These are phyloP conservation scores for Nanorana parkeri DNA, from an alignment of 2,113 vertebrate genomes.

Conservation along the genomic window DNA sequence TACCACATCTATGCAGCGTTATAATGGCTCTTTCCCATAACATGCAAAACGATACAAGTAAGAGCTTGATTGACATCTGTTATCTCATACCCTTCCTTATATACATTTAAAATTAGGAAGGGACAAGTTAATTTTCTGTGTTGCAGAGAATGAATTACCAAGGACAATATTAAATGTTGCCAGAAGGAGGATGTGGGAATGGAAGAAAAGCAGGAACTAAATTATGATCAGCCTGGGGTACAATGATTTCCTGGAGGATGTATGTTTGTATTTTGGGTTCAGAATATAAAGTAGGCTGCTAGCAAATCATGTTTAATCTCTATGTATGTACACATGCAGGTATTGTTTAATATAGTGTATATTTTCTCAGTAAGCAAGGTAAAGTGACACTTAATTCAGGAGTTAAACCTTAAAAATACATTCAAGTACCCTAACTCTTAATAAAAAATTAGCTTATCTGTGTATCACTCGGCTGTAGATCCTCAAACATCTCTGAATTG, in stretches of 20 bases:
- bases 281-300: not conserved
- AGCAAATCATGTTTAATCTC: not conserved
- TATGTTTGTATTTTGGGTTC: not conserved
- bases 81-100: not conserved
- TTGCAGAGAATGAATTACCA: not conserved
- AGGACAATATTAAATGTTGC: slow-evolving; percentile 19
- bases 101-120: not conserved
- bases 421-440: no score
- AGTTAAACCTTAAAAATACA: no score
- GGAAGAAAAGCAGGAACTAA: slow-evolving; percentile 3
- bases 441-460: no score
- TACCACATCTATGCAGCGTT: no score
- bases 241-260: slow-evolving; percentile 15
- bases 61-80: not conserved
- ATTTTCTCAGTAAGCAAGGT: no score
- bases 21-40: no score
- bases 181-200: slow-evolving; percentile 10
- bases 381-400: no score
- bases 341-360: no score
- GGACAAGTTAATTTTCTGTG: not conserved
- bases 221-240: not conserved
- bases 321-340: no score
- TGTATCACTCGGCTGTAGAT: no score
- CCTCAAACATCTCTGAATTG: no score
- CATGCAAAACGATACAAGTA: no score